Evolutionary conservation across 2,888 invertebrate genomes (phyloP).

Genomic region (Hypomecis punctinalis): DNA sequence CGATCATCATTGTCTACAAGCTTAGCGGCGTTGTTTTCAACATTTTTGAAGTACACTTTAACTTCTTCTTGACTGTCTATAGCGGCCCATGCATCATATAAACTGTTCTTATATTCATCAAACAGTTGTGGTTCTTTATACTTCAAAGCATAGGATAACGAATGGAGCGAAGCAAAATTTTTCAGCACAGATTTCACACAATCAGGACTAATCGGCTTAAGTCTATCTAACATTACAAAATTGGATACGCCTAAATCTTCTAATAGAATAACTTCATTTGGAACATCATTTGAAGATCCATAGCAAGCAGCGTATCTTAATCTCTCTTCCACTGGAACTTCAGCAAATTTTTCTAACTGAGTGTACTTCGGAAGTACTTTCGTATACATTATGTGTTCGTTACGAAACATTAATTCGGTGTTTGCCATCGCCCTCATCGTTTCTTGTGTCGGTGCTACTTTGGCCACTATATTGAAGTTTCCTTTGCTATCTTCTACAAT

Average conservation of each 20-base stretch:
- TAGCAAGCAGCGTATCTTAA: constrained; percentile 53
- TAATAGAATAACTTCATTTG: constrained; percentile 56
- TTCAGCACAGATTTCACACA: constrained; percentile 49
- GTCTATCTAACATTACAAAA: constrained; percentile 51
- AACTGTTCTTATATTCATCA: constrained; percentile 34
- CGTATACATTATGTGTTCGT: constrained; percentile 56
- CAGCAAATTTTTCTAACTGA: constrained; percentile 46
- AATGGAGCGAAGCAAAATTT: constrained; percentile 52
- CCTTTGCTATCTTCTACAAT: constrained; percentile 43
- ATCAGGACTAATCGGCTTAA: constrained; percentile 45
- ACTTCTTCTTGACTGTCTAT: constrained; percentile 14
- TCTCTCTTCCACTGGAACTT: constrained; percentile 47
- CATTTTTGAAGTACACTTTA: constrained; percentile 16
- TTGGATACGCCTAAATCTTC: constrained; percentile 53
- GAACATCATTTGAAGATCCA: constrained; percentile 47
- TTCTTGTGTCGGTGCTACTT: constrained; percentile 50
- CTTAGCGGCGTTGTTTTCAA: constrained; percentile 19
- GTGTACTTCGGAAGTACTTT: constrained; percentile 52
- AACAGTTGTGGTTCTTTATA: constrained; percentile 47
- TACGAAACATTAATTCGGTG: constrained; percentile 44
- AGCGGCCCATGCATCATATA: constrained; percentile 36
- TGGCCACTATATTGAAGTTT: constrained; percentile 53
- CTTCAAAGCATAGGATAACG: constrained; percentile 52
- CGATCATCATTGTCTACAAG: constrained; percentile 36
- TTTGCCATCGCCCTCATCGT: constrained; percentile 35